Base-by-base conservation (phyloP, 1,140 invertebrate species). In the Hylyphantes graminicola region DNA sequence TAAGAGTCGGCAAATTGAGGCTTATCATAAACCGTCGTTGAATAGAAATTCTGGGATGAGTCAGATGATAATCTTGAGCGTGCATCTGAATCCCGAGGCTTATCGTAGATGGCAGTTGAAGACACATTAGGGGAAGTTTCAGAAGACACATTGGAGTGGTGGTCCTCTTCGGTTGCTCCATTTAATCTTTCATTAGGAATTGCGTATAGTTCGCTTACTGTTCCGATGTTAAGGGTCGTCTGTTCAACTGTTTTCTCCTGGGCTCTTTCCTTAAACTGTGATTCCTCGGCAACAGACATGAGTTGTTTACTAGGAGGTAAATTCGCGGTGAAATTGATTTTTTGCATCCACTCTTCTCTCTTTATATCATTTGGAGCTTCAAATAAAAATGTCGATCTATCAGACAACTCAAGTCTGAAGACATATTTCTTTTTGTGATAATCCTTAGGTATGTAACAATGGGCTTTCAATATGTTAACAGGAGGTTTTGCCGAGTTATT, bases 321-420 rank as follows among this genome's bases (percentile, higher is more conserved):
- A 87, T 93, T 92, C n/a, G 97, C 96, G 89, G 97, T 96, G 92
- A 98, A 98, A 57, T 93, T 93, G 86, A 99, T 94, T 90, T 97
- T 98, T 87, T 94, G 94, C 2, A 98, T 93, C 98, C 98, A 99
- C 76, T 98, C 95, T 86, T 93, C 91, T 93, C 98, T 94, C 85
- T 95, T 93, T 1, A 93, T 92, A 67, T 93, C 92, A 77, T 91
- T 93, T 2, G 92, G 90, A 73, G 95, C 94, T 65, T 95, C 91
- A 88, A 99, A 97, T 53, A 99, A 91, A 90, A 95, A 98, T 90
- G 98, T 96, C 0, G 96, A 95, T 5, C 96, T 96, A 90, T 99
- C 97, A 5, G 93, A 93, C 84, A 95, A 93, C 85, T 93, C 92
- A n/a, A 98, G 88, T 21, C 95, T 92, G 91, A 99, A 97, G 13